A percentile compares a stretch with the other conserved stretches of the same genome.
These are phyloP conservation scores for Zaprionus kolodkinae DNA, from an alignment of 1,140 invertebrate genomes.

Conservation along the genomic window DNA sequence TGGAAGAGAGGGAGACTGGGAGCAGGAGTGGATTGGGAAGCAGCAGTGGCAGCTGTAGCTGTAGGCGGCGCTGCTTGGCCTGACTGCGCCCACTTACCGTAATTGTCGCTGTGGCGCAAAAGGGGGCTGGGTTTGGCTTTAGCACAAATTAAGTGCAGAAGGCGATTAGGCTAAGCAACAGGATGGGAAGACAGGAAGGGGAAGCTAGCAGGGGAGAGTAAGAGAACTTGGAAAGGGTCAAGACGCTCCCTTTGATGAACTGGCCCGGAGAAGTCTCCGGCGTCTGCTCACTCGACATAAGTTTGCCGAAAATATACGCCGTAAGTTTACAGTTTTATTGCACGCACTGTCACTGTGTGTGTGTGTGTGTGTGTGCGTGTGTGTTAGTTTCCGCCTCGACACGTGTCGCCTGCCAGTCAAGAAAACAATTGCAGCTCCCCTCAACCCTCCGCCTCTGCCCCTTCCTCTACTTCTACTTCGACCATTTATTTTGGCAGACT, in stretches of 20 bases:
- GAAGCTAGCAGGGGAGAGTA: too few species aligned
- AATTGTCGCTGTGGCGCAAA: conserved; percentile 60
- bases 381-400: conserved; percentile 56
- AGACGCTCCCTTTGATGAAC: conserved; percentile 1
- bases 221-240: background rate
- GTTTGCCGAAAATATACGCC: conserved; percentile 64
- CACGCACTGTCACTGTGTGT: conserved; percentile 36
- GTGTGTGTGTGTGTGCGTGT: conserved; percentile 29
- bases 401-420: conserved; percentile 61
- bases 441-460: background rate
- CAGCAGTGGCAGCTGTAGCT: background rate
- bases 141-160: conserved; percentile 75
- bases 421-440: conserved; percentile 44
- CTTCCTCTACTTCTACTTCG: conserved; percentile 17
- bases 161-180: conserved; percentile 52
- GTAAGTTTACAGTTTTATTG: conserved; percentile 61
- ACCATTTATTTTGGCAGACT: conserved; percentile 62
- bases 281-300: conserved; percentile 55
- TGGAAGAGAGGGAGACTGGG: background rate
- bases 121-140: conserved; percentile 23
- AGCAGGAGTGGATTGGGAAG: background rate
- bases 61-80: conserved; percentile 2
- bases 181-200: background rate
- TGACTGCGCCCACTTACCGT: conserved; percentile 62
- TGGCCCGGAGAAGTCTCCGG: background rate